phyloP scores from a whole-genome alignment of 2,113 vertebrate genomes.

The Garra rufa region DNA sequence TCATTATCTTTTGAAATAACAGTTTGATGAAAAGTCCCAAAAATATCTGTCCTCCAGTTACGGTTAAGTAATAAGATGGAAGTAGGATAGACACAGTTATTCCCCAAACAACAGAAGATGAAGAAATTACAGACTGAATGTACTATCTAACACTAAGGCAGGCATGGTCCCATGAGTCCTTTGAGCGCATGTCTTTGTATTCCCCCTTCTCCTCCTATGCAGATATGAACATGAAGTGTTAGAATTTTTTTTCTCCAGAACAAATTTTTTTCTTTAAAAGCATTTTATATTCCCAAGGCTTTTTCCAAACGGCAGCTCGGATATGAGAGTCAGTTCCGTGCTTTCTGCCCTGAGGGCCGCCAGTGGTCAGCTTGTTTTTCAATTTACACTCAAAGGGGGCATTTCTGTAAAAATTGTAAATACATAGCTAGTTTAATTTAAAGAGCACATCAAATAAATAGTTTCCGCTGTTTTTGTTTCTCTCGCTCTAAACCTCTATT shows the following conservation, averaged over 20 bases:
- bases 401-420: not conserved
- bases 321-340: not conserved
- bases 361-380: not conserved
- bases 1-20: not conserved
- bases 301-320: not conserved
- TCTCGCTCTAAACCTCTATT: not conserved
- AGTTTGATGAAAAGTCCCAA: not conserved
- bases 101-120: not conserved
- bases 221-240: not conserved
- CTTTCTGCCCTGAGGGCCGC: not conserved
- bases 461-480: not conserved
- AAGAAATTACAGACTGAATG: no score
- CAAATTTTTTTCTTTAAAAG: not conserved
- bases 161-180: not conserved
- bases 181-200: not conserved
- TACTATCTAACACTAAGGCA: not conserved
- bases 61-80: not conserved
- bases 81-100: not conserved
- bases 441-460: not conserved
- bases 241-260: not conserved
- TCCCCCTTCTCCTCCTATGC: not conserved
- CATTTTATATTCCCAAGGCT: not conserved
- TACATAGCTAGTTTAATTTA: not conserved
- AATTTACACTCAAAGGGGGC: no score
- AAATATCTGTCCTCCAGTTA: not conserved